Evolutionary conservation across 2,797 vertebrate genomes (phyloP).

Genomic region (Anas capensis): DNA sequence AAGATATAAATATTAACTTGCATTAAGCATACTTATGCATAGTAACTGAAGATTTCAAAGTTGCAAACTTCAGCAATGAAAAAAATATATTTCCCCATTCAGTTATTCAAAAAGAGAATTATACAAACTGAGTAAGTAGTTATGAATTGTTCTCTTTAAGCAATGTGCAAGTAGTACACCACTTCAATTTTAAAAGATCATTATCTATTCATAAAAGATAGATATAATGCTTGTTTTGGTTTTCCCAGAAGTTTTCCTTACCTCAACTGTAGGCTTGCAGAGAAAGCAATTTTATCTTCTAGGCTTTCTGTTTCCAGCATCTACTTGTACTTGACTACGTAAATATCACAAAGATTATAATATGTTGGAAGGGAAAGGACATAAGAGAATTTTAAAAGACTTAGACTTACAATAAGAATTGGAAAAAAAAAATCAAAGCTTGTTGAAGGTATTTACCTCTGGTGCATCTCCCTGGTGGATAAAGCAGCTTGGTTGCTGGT

Average conservation of each 20-base stretch:
- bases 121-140: neutral
- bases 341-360: constrained; percentile 63
- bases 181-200: neutral
- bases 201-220: neutral
- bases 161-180: neutral
- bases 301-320: neutral
- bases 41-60: neutral
- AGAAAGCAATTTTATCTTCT: neutral
- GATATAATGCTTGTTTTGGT: neutral
- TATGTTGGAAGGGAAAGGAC: constrained; percentile 1
- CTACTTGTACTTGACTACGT: neutral
- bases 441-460: constrained; percentile 1
- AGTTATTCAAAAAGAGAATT: neutral
- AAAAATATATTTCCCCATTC: neutral
- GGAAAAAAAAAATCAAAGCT: neutral
- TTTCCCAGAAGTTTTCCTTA: neutral
- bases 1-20: neutral
- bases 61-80: neutral
- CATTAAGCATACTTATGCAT: neutral
- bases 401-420: neutral
- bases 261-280: neutral
- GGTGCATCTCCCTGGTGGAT: neutral
- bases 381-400: neutral
- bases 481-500: neutral
- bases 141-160: neutral